phyloP scores from a whole-genome alignment of 2,888 invertebrate genomes.

The Pimpla rufipes region DNA sequence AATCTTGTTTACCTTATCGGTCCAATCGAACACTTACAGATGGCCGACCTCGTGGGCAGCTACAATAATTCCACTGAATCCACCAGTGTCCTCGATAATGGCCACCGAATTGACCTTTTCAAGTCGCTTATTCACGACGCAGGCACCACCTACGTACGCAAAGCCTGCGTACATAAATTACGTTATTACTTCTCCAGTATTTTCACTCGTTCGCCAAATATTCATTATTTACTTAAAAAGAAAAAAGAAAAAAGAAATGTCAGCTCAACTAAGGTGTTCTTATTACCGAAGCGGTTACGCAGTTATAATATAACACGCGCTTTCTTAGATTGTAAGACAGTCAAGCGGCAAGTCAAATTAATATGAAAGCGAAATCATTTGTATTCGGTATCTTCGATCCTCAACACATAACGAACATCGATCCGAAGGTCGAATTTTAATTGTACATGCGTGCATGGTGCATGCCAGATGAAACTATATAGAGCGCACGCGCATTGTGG shows the following conservation, averaged over 20 bases:
- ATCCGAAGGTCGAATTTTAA: background rate
- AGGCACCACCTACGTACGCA: slow-evolving; percentile 98
- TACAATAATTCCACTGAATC: slow-evolving; percentile 98
- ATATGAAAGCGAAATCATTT: slow-evolving; percentile 71
- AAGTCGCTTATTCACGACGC: slow-evolving; percentile 97
- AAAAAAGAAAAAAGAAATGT: slow-evolving; percentile 1
- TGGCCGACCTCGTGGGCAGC: slow-evolving; percentile 99
- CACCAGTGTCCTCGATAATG: slow-evolving; percentile 98
- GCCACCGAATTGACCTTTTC: slow-evolving; percentile 98
- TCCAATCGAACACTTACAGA: slow-evolving; percentile 90
- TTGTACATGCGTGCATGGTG: background rate
- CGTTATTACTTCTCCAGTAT: slow-evolving; percentile 61
- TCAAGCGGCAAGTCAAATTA: slow-evolving; percentile 72
- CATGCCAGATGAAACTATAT: too few relatives aligned
- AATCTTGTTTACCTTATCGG: background rate
- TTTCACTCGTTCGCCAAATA: slow-evolving; percentile 38
- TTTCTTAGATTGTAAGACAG: slow-evolving; percentile 13
- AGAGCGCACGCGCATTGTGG: too few relatives aligned
- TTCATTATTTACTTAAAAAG: slow-evolving; percentile 17
- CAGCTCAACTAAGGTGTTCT: slow-evolving; percentile 49
- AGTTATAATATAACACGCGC: slow-evolving; percentile 18
- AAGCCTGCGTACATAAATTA: slow-evolving; percentile 89
- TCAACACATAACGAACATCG: slow-evolving; percentile 8
- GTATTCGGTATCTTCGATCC: slow-evolving; percentile 17
- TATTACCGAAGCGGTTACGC: slow-evolving; percentile 55